A percentile compares a stretch with the other conserved stretches of the same genome.
Evolutionary conservation across 2,888 invertebrate genomes (phyloP).

Genomic region (Serripes groenlandicus): DNA sequence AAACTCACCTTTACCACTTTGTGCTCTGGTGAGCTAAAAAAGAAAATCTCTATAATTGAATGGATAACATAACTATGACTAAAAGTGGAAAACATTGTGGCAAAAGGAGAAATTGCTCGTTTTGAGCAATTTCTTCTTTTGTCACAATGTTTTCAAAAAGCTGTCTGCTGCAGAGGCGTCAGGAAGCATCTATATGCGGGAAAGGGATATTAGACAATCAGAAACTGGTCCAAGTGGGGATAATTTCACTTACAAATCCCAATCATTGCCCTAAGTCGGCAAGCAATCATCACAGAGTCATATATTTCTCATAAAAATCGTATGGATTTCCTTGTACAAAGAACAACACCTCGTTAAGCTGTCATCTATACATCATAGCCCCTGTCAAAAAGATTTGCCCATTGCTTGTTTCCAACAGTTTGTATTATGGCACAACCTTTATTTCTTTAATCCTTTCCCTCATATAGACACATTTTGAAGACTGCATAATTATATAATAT

Average conservation of each 20-base stretch:
- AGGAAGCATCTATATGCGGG: too few species aligned
- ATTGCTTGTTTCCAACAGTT: background rate
- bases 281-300: background rate
- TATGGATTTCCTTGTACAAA: conserved; percentile 1
- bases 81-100: background rate
- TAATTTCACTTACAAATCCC: too few species aligned
- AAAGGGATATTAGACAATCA: too few species aligned
- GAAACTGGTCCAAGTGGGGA: too few species aligned
- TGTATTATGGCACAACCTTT: background rate
- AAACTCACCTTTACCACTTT: background rate
- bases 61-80: too few species aligned
- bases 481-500: too few species aligned
- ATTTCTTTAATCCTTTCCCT: too few species aligned
- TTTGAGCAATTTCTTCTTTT: background rate
- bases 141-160: background rate
- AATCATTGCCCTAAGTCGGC: background rate
- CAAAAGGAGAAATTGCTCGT: background rate
- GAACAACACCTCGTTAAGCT: conserved; percentile 18
- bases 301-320: conserved; percentile 16
- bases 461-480: too few species aligned
- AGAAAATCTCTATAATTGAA: background rate
- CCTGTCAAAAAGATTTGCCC: background rate
- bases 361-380: conserved; percentile 13
- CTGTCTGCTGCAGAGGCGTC: too few species aligned
- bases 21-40: background rate